Base-by-base conservation (phyloP, 2,888 invertebrate species). In the Andrena praecox region DNA sequence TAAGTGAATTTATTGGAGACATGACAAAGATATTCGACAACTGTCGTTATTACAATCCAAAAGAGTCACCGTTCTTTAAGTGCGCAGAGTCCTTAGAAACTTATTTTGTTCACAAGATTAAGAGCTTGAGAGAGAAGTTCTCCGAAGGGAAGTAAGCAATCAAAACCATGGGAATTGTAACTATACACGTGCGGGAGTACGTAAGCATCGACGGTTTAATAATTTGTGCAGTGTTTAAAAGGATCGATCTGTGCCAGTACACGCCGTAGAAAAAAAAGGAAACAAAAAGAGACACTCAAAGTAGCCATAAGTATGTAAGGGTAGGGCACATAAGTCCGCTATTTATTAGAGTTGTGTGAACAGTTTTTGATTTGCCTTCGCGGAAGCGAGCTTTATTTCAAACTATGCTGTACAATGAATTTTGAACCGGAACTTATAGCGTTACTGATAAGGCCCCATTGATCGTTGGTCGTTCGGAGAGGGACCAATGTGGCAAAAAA, bases 1-100 rank as follows among this genome's bases (percentile, higher is more conserved):
- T 99, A 89, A 97, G 98, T 93, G 99, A 99, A 93, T 99, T 99
- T 94, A 98, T 99, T 92, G 98, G 98, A 93, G 99, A 99, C 94
- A 98, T 99, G 96, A 99, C 98, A 85, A 98, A 98, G 95, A 98
- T 99, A 93, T 99, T 99, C 94, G 99, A 99, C 95, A 99, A 99
- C 95, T 99, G 99, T 95, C 97, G 99, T 87, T 98, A 98, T 93
- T 99, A 99, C 95, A 99, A 99, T 95, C 98, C 98, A 80, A 97
- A 97, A 93, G 98, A 98, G 94, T 98, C 99, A 24, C 97, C 98
- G 83, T 99, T 99, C 95, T 99, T 98, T 95, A 97, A 98, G 92
- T 99, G 99, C 95, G 99, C 99, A 29, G 99, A 99, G 94, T 97
- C 97, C 73, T 95, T 99, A 85, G 99, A 99, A 95, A 97, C 97